Evolutionary conservation across 1,140 invertebrate species (phyloP), one percentile per base, ranked within the genome.

Genomic region (Drosophila virilis): DNA sequence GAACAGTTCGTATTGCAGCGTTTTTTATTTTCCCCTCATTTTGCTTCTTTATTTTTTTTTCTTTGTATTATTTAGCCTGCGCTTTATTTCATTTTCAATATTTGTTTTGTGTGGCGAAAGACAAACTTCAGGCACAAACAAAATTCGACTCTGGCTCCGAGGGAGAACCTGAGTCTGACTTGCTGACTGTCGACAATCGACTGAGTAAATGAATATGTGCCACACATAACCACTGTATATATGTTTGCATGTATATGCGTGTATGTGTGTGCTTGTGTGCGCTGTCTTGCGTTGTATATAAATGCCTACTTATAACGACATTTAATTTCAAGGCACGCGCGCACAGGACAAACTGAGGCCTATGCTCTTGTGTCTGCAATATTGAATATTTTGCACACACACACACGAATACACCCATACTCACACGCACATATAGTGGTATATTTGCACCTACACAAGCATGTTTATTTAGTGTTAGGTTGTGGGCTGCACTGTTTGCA

Each of bases 281-380:
- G 15, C n/a, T 74, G 71, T 38, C 66, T 79, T 68, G 42, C 68
- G 57, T 69, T 88, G 84, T 88, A 88, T 86, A 86, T 88, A 88
- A 86, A 86, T 86, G 83, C 83, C 83, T 86, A 88, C 83, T 88
- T 86, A 86, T 88, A 88, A 89, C 73, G 74, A 88, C 80, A 89
- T 89, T 89, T 89, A 89, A 89, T 89, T 89, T 89, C 84, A 84
- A 80, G 57, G 84, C 84, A 89, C 84, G 84, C 84, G 79, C 76
- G 59, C 77, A 72, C 50, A 61, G 70, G 40, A 70, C 71, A 71
- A 73, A 74, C 48, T 43, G 69, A 65, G 64, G 46, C 48, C 42
- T 35, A 64, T 58, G 51, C 66, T 65, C 71, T 70, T 78, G 75
- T 80, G 76, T 71, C 80, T 80, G 84, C 80, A 84, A 84, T 89